phyloP scores from a whole-genome alignment of 2,888 invertebrate species.

The Phaedon cochleariae region DNA sequence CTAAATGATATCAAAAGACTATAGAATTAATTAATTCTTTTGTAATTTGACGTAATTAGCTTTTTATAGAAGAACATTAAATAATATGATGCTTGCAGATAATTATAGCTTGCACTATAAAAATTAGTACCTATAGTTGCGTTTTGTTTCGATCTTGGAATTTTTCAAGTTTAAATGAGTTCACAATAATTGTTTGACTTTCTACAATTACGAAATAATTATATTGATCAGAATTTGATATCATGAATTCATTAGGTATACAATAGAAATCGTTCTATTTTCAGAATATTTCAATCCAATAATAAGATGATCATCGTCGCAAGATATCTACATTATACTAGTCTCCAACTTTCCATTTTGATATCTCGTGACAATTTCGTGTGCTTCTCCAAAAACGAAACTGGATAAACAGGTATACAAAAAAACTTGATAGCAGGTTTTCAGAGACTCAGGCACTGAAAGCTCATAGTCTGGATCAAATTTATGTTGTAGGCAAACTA shows the following conservation, averaged over 20 bases:
- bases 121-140: conserved; percentile 5
- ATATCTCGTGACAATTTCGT: too few relatives aligned
- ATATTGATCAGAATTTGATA: conserved; percentile 19
- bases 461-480: too few relatives aligned
- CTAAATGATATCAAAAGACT: conserved; percentile 20
- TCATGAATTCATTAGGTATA: conserved; percentile 25
- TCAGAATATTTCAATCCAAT: background rate
- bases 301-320: too few relatives aligned
- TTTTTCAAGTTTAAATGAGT: conserved; percentile 27
- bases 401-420: too few relatives aligned
- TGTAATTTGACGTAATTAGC: conserved; percentile 33
- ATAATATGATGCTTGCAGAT: conserved; percentile 29
- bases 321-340: too few relatives aligned
- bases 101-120: conserved; percentile 21
- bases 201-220: conserved; percentile 37
- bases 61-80: conserved; percentile 22
- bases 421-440: too few relatives aligned
- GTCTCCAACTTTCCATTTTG: background rate
- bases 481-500: too few relatives aligned
- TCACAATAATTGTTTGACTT: conserved; percentile 44
- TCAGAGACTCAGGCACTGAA: too few relatives aligned
- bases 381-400: too few relatives aligned
- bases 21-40: conserved; percentile 30
- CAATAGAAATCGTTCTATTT: conserved; percentile 30
- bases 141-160: conserved; percentile 23